Base-by-base conservation (phyloP, 2,113 vertebrate species). In the Pseudorhombus dupliciocellatus region DNA sequence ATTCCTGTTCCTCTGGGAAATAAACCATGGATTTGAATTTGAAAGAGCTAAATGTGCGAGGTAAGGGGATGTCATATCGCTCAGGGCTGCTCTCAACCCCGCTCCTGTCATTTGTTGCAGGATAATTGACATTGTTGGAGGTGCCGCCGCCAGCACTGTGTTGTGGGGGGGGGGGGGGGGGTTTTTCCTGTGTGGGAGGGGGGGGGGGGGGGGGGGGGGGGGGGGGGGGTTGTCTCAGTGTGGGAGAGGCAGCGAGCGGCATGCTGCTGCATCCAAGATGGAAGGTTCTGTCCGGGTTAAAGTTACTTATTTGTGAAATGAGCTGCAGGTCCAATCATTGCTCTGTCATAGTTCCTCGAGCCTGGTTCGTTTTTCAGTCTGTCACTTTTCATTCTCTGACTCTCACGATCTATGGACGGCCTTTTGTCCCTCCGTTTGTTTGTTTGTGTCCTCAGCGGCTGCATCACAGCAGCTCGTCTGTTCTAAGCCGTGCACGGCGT, bases 121-220 rank as follows among this genome's bases (percentile, higher is more conserved):
- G 81, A 80, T 87, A 87, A 83, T 86, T 83, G 86, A 90, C 88
- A 79, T 85, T 70, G 50, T 64, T 84, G 64, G 61, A 40, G 50
- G 59, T 40, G 20, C 21, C 54, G 66, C 79, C 60, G 77, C 77
- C 74, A 77, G 66, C 65, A 20, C 40, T 11, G 5, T 53, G 73
- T 75, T 42, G n/a, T 20, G 3, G 31, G 31, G 21, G 3, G 55
- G 71, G 53, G 25, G 70, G 3, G 26, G 18, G 30, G 21, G n/a
- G n/a, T 86, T 75, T 66, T 73, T 63, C 86, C 73, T 2, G 55
- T 7, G 40, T 15, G 56, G 31, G 44, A 56, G 25, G 61, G 40
- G 75, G 31, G 21, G 3, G 55, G 71, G 53, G 25, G 70, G 3
- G 26, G 18, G 30, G 21, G 3, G 31, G 31, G 21, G 3, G 55